Base-by-base conservation (phyloP, 1,140 invertebrate species). In the Mactra quadrangularis region DNA sequence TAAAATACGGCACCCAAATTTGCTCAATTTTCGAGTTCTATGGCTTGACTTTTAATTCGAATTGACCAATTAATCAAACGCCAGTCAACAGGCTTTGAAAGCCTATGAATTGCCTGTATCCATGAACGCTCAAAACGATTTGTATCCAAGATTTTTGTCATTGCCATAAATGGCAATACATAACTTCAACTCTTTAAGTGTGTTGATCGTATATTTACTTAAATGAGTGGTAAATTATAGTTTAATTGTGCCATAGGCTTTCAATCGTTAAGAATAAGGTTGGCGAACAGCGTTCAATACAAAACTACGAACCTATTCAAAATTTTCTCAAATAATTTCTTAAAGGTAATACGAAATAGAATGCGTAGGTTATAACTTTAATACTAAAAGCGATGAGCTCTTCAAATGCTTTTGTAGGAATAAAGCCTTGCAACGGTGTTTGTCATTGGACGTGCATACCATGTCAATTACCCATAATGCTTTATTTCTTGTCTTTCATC, bases 221-320 rank as follows among this genome's bases (percentile, higher is more conserved):
- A 78, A 78, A 78, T 78, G 53, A 68, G 76, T 66, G 45, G 62
- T 78, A 78, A 78, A 78, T 45, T 52, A 52, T 55, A 41, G 41
- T 33, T 22, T 76, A 62, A 76, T 76, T 2, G 29, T 38, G 0
- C 25, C 29, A 2, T 27, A n/a, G 53, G n/a, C n/a, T n/a, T n/a
- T n/a, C n/a, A n/a, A n/a, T n/a, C n/a, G n/a, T n/a, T n/a, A n/a
- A n/a, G n/a, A n/a, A n/a, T n/a, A n/a, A n/a, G n/a, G n/a, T n/a
- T n/a, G n/a, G n/a, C n/a, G n/a, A n/a, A n/a, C n/a, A n/a, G n/a
- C n/a, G n/a, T n/a, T n/a, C n/a, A n/a, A n/a, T n/a, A n/a, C n/a
- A n/a, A n/a, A n/a, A n/a, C n/a, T n/a, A n/a, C n/a, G n/a, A n/a
- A n/a, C n/a, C n/a, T n/a, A n/a, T n/a, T n/a, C n/a, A n/a, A n/a